Conservation (phyloP, 1,140 invertebrate genomes). For the Aphaenogaster floridana region DNA sequence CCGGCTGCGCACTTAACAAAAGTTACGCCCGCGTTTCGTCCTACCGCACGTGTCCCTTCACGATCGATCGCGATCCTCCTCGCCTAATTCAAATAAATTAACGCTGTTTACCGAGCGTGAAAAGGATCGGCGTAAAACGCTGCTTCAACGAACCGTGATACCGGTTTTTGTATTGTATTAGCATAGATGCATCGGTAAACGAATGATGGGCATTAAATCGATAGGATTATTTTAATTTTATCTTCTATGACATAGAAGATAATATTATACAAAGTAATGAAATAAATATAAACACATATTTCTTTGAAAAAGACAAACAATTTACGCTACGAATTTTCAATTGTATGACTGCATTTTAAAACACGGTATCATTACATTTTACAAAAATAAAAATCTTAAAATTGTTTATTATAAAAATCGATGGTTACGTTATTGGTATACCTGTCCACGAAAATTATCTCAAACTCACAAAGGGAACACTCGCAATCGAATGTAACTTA, state of each 20-base stretch:
- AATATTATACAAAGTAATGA: background rate
- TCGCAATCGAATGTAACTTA: slow-evolving; percentile 18
- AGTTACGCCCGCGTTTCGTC: slow-evolving; percentile 60
- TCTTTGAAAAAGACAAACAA: background rate
- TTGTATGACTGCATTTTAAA: background rate
- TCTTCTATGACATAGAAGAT: too few species aligned
- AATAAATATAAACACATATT: background rate
- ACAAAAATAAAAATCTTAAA: background rate
- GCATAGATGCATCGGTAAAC: background rate
- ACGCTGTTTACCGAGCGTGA: slow-evolving; percentile 50
- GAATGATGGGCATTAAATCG: background rate
- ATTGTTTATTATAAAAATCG: background rate
- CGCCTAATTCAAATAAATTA: slow-evolving; percentile 58
- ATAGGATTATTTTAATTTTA: background rate
- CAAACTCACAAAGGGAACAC: background rate
- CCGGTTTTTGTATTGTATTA: background rate
- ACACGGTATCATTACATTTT: background rate
- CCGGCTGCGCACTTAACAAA: slow-evolving; percentile 61
- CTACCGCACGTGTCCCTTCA: background rate
- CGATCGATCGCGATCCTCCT: slow-evolving; percentile 27
- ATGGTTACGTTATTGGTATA: background rate
- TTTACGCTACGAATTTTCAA: background rate
- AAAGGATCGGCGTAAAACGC: slow-evolving; percentile 31
- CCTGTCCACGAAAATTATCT: background rate
- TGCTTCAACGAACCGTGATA: slow-evolving; percentile 13